Conservation (phyloP, 2,797 vertebrate species). For the Pterois miles region DNA sequence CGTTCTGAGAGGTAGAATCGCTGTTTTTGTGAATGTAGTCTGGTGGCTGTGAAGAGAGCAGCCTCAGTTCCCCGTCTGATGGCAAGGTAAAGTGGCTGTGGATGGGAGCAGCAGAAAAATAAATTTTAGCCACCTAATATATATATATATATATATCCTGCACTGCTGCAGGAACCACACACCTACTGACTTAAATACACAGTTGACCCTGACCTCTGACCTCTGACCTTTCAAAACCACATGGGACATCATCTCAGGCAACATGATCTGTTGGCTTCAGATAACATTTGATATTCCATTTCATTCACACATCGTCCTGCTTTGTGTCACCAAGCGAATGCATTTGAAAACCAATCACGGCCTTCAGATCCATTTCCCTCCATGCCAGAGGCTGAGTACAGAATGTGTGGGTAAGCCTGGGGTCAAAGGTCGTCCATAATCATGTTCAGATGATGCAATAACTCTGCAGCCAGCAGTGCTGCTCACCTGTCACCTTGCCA, state of each 20-base stretch:
- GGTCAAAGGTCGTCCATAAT: constrained; percentile 62
- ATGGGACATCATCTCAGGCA: background rate
- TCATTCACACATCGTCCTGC: background rate
- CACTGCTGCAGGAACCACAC: too few species aligned
- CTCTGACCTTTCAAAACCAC: background rate
- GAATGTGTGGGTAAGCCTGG: background rate
- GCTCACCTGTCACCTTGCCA: constrained; percentile 43
- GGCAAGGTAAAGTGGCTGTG: too few species aligned
- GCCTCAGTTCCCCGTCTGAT: too few species aligned
- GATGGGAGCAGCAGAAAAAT: too few species aligned
- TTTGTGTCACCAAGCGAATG: background rate
- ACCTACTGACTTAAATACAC: too few species aligned
- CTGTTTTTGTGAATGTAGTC: too few species aligned
- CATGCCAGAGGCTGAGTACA: background rate
- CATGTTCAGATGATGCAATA: constrained; percentile 35
- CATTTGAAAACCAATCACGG: background rate
- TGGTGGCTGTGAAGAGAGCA: too few species aligned
- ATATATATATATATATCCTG: too few species aligned
- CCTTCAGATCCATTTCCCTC: constrained; percentile 16
- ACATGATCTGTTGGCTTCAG: background rate
- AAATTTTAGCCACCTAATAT: too few species aligned
- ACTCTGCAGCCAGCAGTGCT: constrained; percentile 39
- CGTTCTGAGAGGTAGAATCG: too few species aligned
- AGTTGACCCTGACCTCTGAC: constrained; percentile 48
- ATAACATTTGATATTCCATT: background rate